A percentile compares a stretch with the other conserved stretches of the same genome.
Evolutionary conservation across 2,888 invertebrate genomes (phyloP).

Genomic region (Apotomis capreana): DNA sequence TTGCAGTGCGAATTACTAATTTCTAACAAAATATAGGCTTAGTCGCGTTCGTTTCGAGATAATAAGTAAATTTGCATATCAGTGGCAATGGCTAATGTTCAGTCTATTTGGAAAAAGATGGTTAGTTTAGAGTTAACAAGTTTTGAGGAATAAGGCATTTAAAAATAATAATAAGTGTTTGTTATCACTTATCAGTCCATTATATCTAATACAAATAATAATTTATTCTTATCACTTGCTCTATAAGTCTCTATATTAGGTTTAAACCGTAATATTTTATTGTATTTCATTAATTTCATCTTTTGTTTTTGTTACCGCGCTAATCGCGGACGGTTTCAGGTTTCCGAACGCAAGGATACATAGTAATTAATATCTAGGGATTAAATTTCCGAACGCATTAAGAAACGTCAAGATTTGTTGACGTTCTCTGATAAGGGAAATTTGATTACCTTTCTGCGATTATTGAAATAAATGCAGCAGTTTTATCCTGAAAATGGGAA

Average conservation of each 20-base stretch:
- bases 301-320: not conserved
- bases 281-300: no score
- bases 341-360: conserved; percentile 14
- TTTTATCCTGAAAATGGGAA: conserved; percentile 68
- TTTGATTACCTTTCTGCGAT: conserved; percentile 25
- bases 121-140: conserved; percentile 54
- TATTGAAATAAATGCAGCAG: conserved; percentile 18
- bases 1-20: conserved; percentile 19
- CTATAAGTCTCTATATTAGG: not conserved
- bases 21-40: conserved; percentile 13
- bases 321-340: not conserved
- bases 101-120: conserved; percentile 66
- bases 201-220: not conserved
- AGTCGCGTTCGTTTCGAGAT: not conserved
- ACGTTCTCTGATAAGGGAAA: conserved; percentile 35
- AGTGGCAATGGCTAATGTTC: conserved; percentile 63
- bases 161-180: not conserved
- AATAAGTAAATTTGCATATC: conserved; percentile 14
- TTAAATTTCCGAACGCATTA: conserved; percentile 42
- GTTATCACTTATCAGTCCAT: conserved; percentile 6
- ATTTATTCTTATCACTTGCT: not conserved
- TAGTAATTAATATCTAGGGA: not conserved
- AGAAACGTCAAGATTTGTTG: conserved; percentile 41
- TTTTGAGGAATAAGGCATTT: not conserved
- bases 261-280: not conserved